Percentiles rank a stretch among this genome's conserved stretches.
Evolutionary conservation across 2,888 invertebrate species (phyloP).

Genomic region (Oscheius sp.): DNA sequence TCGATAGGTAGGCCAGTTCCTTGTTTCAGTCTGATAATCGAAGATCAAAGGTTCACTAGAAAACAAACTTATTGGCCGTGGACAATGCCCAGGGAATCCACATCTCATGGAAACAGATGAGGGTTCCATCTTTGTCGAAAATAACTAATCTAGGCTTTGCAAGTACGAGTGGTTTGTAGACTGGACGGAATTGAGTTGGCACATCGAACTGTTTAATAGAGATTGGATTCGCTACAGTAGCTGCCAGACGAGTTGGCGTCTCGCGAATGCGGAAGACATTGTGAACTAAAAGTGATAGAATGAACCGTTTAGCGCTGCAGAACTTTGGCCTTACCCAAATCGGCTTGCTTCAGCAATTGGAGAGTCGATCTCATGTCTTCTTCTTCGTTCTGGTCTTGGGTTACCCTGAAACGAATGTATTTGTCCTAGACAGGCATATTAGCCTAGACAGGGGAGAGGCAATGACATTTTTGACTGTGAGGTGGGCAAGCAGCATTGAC

Average conservation of each 20-base stretch:
- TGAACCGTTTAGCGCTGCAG: not conserved
- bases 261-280: not conserved
- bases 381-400: not conserved
- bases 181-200: not conserved
- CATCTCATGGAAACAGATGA: conserved; percentile 73
- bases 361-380: not conserved
- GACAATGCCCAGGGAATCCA: conserved; percentile 72
- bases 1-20: conserved; percentile 33
- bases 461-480: no score
- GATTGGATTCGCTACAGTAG: not conserved
- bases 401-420: conserved; percentile 1
- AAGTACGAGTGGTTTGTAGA: not conserved
- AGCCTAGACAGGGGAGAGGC: no score
- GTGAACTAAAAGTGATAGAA: not conserved
- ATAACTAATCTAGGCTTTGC: conserved; percentile 68
- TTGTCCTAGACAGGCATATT: no score
- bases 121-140: conserved; percentile 74
- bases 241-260: not conserved
- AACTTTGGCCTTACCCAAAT: conserved; percentile 4
- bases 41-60: not conserved
- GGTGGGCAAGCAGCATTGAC: not conserved
- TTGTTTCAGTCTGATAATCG: conserved; percentile 33
- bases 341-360: not conserved
- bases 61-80: conserved; percentile 62
- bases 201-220: not conserved